These are phyloP conservation scores for Nautilus pompilius DNA, from an alignment of 1,140 invertebrate species.

Conservation along the genomic window DNA sequence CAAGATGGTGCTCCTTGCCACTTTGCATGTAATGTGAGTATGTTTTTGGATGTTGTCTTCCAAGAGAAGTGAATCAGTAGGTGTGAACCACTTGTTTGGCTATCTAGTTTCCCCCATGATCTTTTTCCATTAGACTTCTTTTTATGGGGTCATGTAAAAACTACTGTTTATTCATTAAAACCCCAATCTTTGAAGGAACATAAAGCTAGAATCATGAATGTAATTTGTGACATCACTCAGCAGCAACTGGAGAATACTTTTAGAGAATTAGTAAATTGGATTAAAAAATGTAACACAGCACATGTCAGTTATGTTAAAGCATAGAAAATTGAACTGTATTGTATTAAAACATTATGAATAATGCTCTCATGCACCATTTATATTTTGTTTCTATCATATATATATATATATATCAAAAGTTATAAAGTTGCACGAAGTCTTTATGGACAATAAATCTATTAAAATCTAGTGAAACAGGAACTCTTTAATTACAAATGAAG, in stretches of 20 bases:
- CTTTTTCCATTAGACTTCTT: neutral
- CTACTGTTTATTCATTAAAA: neutral
- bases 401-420: too few relatives aligned
- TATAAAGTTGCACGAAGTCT: too few relatives aligned
- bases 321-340: neutral
- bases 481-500: too few relatives aligned
- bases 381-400: too few relatives aligned
- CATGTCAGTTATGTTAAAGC: neutral
- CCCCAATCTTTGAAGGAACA: neutral
- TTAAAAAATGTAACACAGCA: neutral
- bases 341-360: neutral
- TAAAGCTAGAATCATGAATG: neutral
- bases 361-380: too few relatives aligned
- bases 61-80: neutral
- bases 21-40: neutral
- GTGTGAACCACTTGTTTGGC: neutral
- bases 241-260: neutral
- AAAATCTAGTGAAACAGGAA: too few relatives aligned
- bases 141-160: neutral
- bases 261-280: neutral
- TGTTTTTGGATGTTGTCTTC: neutral
- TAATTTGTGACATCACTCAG: too few relatives aligned
- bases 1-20: neutral
- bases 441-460: too few relatives aligned
- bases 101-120: neutral